phyloP scores from a whole-genome alignment of 1,140 invertebrate genomes.

The Pachypeltis micranthus region DNA sequence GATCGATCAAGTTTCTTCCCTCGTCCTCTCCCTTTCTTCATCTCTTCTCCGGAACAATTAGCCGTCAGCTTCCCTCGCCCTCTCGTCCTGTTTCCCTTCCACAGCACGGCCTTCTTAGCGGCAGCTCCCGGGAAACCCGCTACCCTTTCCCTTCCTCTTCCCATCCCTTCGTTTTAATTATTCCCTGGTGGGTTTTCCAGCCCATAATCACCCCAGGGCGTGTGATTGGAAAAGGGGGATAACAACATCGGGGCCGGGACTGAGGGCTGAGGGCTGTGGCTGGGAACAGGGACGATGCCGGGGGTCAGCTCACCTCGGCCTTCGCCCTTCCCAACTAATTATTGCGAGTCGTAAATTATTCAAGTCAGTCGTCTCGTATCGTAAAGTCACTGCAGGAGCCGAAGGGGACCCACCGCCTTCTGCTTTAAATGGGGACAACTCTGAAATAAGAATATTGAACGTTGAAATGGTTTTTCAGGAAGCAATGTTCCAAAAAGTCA shows the following conservation, averaged over 20 bases:
- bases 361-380: not conserved
- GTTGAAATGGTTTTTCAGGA: too few relatives aligned
- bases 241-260: not conserved
- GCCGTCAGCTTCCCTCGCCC: not conserved
- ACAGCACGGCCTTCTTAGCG: not conserved
- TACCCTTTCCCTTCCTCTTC: not conserved
- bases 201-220: slow-evolving; percentile 11
- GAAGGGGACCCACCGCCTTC: too few relatives aligned
- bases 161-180: slow-evolving; percentile 2
- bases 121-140: not conserved
- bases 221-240: slow-evolving; percentile 11
- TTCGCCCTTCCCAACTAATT: slow-evolving; percentile 7
- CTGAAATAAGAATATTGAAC: too few relatives aligned
- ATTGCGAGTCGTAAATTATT: slow-evolving; percentile 11
- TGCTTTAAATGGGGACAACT: too few relatives aligned
- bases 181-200: slow-evolving; percentile 12
- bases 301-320: not conserved
- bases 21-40: not conserved
- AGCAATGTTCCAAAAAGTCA: too few relatives aligned
- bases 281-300: too few relatives aligned
- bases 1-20: not conserved
- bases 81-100: not conserved
- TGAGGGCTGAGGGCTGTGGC: too few relatives aligned
- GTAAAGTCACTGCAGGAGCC: too few relatives aligned
- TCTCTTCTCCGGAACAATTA: slow-evolving; percentile 4